Evolutionary conservation across 2,888 invertebrate genomes (phyloP).

Genomic region (Hydriomena furcata): DNA sequence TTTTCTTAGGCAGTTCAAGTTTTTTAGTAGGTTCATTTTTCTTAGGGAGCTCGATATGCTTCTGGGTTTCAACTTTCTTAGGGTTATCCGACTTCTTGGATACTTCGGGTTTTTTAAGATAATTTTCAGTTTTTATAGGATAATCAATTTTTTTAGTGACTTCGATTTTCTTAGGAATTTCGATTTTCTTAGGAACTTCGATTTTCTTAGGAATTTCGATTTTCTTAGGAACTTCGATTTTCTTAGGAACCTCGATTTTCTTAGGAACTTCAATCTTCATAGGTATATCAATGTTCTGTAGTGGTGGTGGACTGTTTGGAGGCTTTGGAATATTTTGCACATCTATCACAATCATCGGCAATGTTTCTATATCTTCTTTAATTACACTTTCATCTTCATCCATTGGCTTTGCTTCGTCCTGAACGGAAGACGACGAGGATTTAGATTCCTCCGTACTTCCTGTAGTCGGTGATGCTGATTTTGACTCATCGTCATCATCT

Average conservation of each 20-base stretch:
- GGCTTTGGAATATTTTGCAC: conserved; percentile 53
- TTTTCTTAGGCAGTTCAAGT: conserved; percentile 4
- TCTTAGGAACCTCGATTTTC: conserved; percentile 20
- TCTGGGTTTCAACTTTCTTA: conserved; percentile 15
- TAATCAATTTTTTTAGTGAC: conserved; percentile 43
- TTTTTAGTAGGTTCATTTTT: conserved; percentile 15
- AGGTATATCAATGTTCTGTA: conserved; percentile 23
- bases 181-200: conserved; percentile 31
- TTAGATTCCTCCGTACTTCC: conserved; percentile 49
- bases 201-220: conserved; percentile 13
- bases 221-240: conserved; percentile 11
- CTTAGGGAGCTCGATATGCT: conserved; percentile 13
- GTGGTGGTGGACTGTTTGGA: conserved; percentile 58
- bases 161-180: conserved; percentile 39
- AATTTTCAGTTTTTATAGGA: conserved; percentile 27
- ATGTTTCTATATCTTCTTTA: conserved; percentile 40
- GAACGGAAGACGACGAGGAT: conserved; percentile 42
- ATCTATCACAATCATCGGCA: conserved; percentile 23
- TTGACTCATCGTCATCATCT: conserved; percentile 44
- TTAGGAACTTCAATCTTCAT: conserved; percentile 25
- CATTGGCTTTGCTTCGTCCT: conserved; percentile 41
- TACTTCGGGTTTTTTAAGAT: conserved; percentile 22
- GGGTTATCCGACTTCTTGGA: too few species aligned
- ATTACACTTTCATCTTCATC: conserved; percentile 35
- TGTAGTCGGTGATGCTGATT: conserved; percentile 47